Evolutionary conservation across 2,888 invertebrate genomes (phyloP).

Genomic region (Beris morrisii): DNA sequence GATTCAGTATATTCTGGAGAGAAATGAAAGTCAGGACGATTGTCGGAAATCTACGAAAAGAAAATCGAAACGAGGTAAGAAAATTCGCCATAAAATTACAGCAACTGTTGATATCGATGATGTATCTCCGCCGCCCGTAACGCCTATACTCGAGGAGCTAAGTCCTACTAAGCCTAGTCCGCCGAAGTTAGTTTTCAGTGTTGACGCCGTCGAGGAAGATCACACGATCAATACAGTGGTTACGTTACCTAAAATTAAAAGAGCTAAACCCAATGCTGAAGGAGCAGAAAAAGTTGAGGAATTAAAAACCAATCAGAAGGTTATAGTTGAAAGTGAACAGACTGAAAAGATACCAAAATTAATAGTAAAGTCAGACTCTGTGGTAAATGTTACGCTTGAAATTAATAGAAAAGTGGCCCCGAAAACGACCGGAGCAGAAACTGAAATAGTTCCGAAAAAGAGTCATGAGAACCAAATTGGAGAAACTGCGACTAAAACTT

Average conservation of each 20-base stretch:
- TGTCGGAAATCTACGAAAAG: conserved; percentile 43
- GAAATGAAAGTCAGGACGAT: conserved; percentile 49
- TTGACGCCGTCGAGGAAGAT: conserved; percentile 54
- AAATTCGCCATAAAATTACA: conserved; percentile 52
- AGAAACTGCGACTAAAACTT: too few relatives aligned
- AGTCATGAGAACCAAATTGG: too few relatives aligned
- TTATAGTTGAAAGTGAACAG: conserved; percentile 40
- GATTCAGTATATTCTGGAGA: conserved; percentile 51
- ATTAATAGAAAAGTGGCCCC: conserved; percentile 3
- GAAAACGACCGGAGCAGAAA: background rate
- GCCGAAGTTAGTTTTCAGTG: conserved; percentile 53
- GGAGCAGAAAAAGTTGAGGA: background rate
- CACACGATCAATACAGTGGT: conserved; percentile 51
- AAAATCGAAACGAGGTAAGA: conserved; percentile 49
- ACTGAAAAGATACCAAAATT: conserved; percentile 18
- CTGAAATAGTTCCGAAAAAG: too few relatives aligned
- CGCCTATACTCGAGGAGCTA: conserved; percentile 37
- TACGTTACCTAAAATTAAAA: conserved; percentile 49
- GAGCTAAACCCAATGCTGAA: conserved; percentile 23
- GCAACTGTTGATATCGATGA: conserved; percentile 52
- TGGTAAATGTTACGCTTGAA: conserved; percentile 13
- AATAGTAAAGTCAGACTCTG: conserved; percentile 23
- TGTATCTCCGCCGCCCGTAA: conserved; percentile 40
- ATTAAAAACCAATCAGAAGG: conserved; percentile 32
- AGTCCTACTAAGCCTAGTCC: conserved; percentile 35